These are phyloP conservation scores for Coptodon rendalli DNA, from an alignment of 2,113 vertebrate species.

Conservation along the genomic window DNA sequence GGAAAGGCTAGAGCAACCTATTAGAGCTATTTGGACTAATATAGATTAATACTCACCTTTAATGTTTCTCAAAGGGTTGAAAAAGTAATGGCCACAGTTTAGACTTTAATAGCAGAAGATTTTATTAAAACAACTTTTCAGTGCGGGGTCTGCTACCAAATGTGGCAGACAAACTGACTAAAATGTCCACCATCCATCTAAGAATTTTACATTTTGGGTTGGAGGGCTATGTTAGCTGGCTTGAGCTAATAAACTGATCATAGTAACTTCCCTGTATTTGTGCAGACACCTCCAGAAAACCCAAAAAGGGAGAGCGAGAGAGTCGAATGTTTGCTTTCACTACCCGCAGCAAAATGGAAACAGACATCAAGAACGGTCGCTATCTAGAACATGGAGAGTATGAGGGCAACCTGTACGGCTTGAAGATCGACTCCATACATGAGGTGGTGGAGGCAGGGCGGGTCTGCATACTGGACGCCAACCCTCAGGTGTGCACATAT, in stretches of 20 bases:
- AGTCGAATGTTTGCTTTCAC: conserved; percentile 88
- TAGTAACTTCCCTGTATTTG: neutral
- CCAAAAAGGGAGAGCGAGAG: conserved; percentile 83
- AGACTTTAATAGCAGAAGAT: neutral
- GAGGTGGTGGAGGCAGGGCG: conserved; percentile 87
- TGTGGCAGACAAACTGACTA: neutral
- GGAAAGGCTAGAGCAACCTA: neutral
- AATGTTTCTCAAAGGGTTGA: neutral
- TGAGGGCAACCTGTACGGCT: conserved; percentile 89
- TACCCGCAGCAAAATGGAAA: conserved; percentile 88
- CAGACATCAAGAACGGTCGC: conserved; percentile 83
- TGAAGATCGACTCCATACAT: conserved; percentile 90
- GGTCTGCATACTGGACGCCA: conserved; percentile 90
- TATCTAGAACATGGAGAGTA: conserved; percentile 94
- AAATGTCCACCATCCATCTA: neutral
- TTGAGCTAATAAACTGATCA: neutral
- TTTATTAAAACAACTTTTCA: neutral
- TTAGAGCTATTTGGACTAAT: neutral
- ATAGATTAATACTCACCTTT: neutral
- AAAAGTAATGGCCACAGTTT: neutral
- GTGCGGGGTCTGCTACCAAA: neutral
- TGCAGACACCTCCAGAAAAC: conserved; percentile 87
- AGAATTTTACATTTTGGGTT: neutral
- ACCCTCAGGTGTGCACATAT: conserved; percentile 80
- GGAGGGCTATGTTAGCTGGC: neutral